Base-by-base conservation (phyloP, 2,113 vertebrate genomes). In the Catharus fuscescens region DNA sequence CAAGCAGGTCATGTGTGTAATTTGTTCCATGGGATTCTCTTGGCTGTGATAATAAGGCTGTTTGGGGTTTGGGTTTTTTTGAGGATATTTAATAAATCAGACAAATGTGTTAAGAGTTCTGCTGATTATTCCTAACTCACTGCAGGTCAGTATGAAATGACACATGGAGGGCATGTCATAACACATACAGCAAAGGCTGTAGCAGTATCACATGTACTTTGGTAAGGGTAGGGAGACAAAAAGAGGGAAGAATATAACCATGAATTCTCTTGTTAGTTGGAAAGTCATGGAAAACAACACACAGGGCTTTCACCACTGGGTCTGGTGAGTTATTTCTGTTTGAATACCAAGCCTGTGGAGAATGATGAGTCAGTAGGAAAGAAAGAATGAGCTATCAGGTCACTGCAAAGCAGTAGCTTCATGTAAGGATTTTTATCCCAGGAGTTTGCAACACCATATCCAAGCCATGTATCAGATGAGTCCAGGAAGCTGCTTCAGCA, bases 1-100 rank as follows among this genome's bases (percentile, higher is more conserved):
- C 8, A 23, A 14, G 21, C 52, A 76, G 50, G 32, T 88, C 28
- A n/a, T 1, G 3, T 42, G 47, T 2, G 0, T 19, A 44, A 56
- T 56, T 83, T 60, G 24, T 67, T 71, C 31, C 64, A 2, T 53
- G 60, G 66, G 36, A 56, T 91, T 87, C 31, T 88, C 36, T 56
- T 47, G 44, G 24, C 40, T 87, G 65, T 24, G 78, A 67, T 26
- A 52, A 10, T 40, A 50, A 79, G 32, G 45, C 31, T 60, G 20
- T 36, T 18, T 40, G 29, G 36, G 32, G 2, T 20, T 36, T 8
- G 6, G 40, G 40, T 40, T 34, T 74, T 80, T 50, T n/a, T 18
- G 50, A 12, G 3, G 2, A 10, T 66, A 56, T 59, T 61, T n/a
- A 61, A 32, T 52, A 57, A 80, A 66, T 26, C 42, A 61, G 36